A percentile compares a stretch with the other conserved stretches of the same genome.
Conservation (phyloP, 2,888 invertebrate genomes). For the Tridacna crocea region DNA sequence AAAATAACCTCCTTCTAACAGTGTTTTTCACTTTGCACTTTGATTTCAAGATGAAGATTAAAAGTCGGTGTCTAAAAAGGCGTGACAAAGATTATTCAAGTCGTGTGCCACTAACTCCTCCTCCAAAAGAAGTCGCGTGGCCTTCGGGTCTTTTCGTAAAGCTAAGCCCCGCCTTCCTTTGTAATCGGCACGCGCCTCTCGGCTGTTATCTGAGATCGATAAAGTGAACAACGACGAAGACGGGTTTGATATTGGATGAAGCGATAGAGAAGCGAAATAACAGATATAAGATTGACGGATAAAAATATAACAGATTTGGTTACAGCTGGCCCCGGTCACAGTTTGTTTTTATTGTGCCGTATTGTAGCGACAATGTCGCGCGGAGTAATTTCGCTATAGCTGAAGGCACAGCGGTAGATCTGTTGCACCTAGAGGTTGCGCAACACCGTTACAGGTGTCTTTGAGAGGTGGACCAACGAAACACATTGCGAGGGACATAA, state of each 20-base stretch:
- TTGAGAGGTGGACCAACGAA: constrained; percentile 17
- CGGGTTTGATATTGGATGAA: constrained; percentile 55
- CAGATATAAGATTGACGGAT: constrained; percentile 59
- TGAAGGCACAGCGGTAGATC: constrained; percentile 36
- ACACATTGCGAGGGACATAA: constrained; percentile 17
- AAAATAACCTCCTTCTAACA: constrained; percentile 24
- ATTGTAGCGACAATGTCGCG: constrained; percentile 44
- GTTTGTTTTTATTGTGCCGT: constrained; percentile 58
- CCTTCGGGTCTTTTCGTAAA: constrained; percentile 54
- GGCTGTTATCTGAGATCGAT: constrained; percentile 53
- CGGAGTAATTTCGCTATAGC: constrained; percentile 41
- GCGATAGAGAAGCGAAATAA: constrained; percentile 46
- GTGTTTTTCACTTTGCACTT: constrained; percentile 49
- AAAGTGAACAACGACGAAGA: constrained; percentile 47
- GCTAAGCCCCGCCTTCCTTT: constrained; percentile 45
- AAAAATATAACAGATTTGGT: constrained; percentile 54
- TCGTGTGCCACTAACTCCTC: constrained; percentile 64
- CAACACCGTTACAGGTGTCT: constrained; percentile 51
- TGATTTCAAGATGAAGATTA: constrained; percentile 65
- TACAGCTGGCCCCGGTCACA: constrained; percentile 58
- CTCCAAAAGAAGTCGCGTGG: constrained; percentile 58
- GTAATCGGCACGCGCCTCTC: constrained; percentile 53
- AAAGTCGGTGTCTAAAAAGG: constrained; percentile 62
- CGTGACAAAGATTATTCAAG: constrained; percentile 64
- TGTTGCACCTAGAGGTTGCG: constrained; percentile 46